Base-by-base conservation (phyloP, 53 echinoderm and acorn worm species). In the Stichopus horrens region DNA sequence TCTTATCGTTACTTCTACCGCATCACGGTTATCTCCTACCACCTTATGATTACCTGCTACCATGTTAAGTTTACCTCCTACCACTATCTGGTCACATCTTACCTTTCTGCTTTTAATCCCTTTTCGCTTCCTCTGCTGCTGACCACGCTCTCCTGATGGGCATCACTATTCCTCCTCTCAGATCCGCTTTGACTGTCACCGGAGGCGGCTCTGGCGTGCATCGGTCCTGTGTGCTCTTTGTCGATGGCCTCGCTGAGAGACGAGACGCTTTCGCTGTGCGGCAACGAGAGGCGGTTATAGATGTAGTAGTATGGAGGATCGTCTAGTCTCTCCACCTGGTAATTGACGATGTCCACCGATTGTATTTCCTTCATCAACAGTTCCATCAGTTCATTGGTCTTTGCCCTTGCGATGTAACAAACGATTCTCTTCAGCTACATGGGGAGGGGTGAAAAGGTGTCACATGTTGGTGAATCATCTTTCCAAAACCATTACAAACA, bases 351-450 rank as follows among this genome's bases (percentile, higher is more conserved):
- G 16, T 99, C 99, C 59, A 93, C 93, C 16, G 94, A 96, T 52
- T 96, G 90, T 91, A 99, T 93, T 83, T 99, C 99, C 74, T 93
- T 94, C 99, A 99, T 94, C 55, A 99, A 86, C 75, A 96, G 96
- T 56, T 99, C 96, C 90, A 99, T 93, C 9, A 99, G 94, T 67
- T 92, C 94, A 76, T 96, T 94, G 73, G 99, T 93, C 79, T 99
- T 99, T 76, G 96, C 99, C 55, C 93, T 88, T 56, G 93, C 99
- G 23, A 99, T 89, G 92, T 91, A 99, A 14, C 93, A 81, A 75
- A 99, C 90, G n/a, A 99, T 94, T 83, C 91, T 87, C 86, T 99
- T 96, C 77, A 95, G 86, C 97, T 97, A 9, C 9, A 76, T 51
- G 7, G 21, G 68, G 51, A 75, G 37, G 57, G 19, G 67, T 21